Base-by-base conservation (phyloP, 2,113 vertebrate species). In the Epinephelus cyanopodus region DNA sequence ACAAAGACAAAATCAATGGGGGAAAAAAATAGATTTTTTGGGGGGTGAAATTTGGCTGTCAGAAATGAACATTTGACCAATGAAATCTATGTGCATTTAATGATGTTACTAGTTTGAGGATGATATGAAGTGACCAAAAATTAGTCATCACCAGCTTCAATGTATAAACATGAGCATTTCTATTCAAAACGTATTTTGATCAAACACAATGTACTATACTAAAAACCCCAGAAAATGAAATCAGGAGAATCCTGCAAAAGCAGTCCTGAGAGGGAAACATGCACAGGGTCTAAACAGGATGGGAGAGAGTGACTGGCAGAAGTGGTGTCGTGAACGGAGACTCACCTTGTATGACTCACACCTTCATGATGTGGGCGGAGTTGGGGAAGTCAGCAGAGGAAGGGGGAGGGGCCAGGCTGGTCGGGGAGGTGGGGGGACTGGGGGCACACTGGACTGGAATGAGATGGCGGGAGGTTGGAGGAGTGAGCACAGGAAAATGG, bases 331-430 rank as follows among this genome's bases (percentile, higher is more conserved):
- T 70, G 84, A 73, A 83, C 61, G 42, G 65, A 79, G 25, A 95
- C 98, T 99, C 96, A 99, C 98, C 96, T 97, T 82, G 63, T 86
- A 94, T 90, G 91, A 92, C 92, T 98, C 96, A 98, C 95, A 97
- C 97, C 95, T 96, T 97, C 97, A 97, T 97, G 95, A 96, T 94
- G 94, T 97, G 96, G 95, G 95, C 95, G 91, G 91, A 95, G 94
- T 96, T 97, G 92, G 96, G 88, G 89, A 90, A 93, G 90, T 97
- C 97, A 93, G 96, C 95, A 92, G 95, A 83, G 94, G 95, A 79
- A 92, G 95, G 94, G 96, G 95, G 91, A 93, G 96, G 96, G 96
- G 94, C 94, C 96, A 89, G 96, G 95, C 95, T 96, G 85, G 96
- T 96, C 83, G 96, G 97, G 95, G 97, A 97, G 89, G 95, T 94